phyloP scores from a whole-genome alignment of 2,888 invertebrate species.

The Drosophila macrospina region DNA sequence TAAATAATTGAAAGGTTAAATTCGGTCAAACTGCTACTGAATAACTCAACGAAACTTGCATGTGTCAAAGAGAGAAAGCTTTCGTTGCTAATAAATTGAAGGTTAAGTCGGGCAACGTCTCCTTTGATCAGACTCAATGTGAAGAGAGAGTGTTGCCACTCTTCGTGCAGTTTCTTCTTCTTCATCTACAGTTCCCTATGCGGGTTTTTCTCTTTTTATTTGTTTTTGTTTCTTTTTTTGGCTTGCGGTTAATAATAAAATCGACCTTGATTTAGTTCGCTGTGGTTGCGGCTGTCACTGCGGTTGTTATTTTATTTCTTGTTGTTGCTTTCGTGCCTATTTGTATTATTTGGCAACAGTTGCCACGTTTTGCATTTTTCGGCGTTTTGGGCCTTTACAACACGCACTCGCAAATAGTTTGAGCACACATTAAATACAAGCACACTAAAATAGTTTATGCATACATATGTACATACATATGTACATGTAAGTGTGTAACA shows the following conservation, averaged over 20 bases:
- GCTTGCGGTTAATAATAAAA: slow-evolving; percentile 69
- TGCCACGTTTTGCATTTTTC: slow-evolving; percentile 70
- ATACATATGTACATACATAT: no score
- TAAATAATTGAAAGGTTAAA: not conserved
- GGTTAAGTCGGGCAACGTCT: slow-evolving; percentile 3
- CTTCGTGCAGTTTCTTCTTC: slow-evolving; percentile 18
- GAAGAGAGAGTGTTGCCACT: slow-evolving; percentile 10
- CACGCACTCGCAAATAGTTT: slow-evolving; percentile 55
- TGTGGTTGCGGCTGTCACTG: slow-evolving; percentile 17
- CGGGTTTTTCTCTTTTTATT: slow-evolving; percentile 33
- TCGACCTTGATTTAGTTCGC: slow-evolving; percentile 80
- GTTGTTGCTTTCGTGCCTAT: slow-evolving; percentile 56
- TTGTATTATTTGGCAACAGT: slow-evolving; percentile 74
- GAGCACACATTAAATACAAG: slow-evolving; percentile 36
- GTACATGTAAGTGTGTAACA: slow-evolving; percentile 4
- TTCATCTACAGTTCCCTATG: slow-evolving; percentile 13
- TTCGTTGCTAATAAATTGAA: not conserved
- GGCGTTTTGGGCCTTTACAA: slow-evolving; percentile 57
- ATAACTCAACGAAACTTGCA: not conserved
- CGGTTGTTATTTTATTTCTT: slow-evolving; percentile 35
- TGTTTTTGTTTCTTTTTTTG: slow-evolving; percentile 32
- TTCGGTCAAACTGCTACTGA: not conserved
- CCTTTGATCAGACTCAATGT: not conserved
- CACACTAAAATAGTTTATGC: not conserved
- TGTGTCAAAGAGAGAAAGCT: not conserved